Conservation (phyloP, 2,113 vertebrate genomes). For the Neogobius melanostomus region DNA sequence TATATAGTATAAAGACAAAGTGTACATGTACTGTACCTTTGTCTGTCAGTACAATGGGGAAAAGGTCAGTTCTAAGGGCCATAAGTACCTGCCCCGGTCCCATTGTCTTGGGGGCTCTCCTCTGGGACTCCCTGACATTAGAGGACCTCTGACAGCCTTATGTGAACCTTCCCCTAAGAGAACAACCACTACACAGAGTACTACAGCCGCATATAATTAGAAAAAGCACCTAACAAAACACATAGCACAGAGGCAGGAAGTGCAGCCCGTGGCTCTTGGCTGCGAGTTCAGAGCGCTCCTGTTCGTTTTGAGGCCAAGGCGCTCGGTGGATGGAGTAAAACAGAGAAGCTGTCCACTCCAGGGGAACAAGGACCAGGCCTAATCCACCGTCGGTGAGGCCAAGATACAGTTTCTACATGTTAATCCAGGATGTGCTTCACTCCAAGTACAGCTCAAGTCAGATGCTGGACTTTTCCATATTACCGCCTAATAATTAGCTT, state of each 20-base stretch:
- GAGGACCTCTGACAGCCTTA: constrained; percentile 45
- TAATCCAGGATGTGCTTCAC: constrained; percentile 47
- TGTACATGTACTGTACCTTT: constrained; percentile 7
- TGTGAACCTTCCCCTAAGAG: constrained; percentile 44
- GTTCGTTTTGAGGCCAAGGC: constrained; percentile 54
- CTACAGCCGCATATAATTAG: constrained; percentile 57
- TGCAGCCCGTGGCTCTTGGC: constrained; percentile 62
- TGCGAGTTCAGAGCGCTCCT: constrained; percentile 55
- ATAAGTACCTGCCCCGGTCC: constrained; percentile 36
- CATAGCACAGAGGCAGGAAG: constrained; percentile 65
- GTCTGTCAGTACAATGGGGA: constrained; percentile 49
- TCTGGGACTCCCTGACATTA: constrained; percentile 63
- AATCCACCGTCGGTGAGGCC: constrained; percentile 14
- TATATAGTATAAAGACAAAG: not conserved
- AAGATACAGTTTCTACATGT: constrained; percentile 17
- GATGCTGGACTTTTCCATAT: not conserved
- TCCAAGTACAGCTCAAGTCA: constrained; percentile 18
- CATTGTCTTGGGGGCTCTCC: constrained; percentile 66
- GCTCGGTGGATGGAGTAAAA: constrained; percentile 36
- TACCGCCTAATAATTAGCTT: not conserved
- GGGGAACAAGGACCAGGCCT: constrained; percentile 16
- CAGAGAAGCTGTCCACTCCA: constrained; percentile 34
- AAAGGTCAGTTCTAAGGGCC: constrained; percentile 40
- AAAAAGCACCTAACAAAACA: constrained; percentile 66
- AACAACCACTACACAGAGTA: constrained; percentile 30